Evolutionary conservation across 92 coral and sea anemone species (phyloP), one percentile per base, ranked within the genome.

Genomic region (Zoanthus sociatus): DNA sequence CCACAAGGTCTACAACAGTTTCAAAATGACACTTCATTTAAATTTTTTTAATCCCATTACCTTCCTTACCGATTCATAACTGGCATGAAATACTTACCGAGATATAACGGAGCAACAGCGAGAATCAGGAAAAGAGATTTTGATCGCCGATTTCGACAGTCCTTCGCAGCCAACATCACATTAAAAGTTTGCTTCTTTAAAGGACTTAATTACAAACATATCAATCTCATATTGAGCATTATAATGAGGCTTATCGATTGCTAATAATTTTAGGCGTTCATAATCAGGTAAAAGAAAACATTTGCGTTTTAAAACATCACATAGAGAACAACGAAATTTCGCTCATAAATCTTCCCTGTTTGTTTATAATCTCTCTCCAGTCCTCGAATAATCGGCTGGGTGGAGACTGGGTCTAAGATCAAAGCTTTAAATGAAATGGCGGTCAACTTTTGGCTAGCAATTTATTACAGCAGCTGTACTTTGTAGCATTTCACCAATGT

Each of bases 361-460:
- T n/a, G 73, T 61, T 78, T 58, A 30, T 26, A 16, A 79, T 63
- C 53, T 45, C 85, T 67, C 37, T 20, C 85, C 85, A 66, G 85
- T 66, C 75, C 63, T 26, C 61, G 44, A 6, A 31, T 15, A 31
- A 37, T 30, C 32, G 9, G 14, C 10, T 46, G 85, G 54, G 74
- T 15, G 75, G 13, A 66, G 85, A 81, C 85, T 81, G 53, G 85
- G 75, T 12, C 15, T 16, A 17, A 3, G 1, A 3, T 17, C n/a
- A 17, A 63, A 17, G 9, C 55, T 50, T 50, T 5, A 17, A 14
- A 16, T 7, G 14, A 63, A 63, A 18, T 63, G 69, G 69, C 69
- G 69, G 69, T 32, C 8, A 63, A 63, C 3, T 18, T 26, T 11
- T 20, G 69, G 17, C 26, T 20, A 21, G 17, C 26, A 45, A 46